Conservation (phyloP, 2,113 vertebrate species). For the Hoplias malabaricus region DNA sequence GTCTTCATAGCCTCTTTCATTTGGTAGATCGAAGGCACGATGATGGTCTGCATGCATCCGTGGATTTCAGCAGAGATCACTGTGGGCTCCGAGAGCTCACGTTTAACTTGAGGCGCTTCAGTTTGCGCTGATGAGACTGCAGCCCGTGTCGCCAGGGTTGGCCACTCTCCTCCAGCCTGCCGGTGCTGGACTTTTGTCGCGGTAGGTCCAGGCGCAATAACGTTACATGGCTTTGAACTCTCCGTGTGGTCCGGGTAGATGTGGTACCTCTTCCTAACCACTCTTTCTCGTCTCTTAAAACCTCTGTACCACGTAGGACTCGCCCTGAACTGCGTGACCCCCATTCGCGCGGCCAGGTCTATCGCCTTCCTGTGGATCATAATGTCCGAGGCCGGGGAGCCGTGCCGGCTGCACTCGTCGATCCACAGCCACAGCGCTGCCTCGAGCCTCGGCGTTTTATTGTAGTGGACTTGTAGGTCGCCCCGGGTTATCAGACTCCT, state of each 20-base stretch:
- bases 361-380: slow-evolving; percentile 28
- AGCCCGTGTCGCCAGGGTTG: background rate
- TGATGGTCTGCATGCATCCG: slow-evolving; percentile 9
- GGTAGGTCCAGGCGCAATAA: background rate
- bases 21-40: slow-evolving; percentile 32
- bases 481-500: background rate
- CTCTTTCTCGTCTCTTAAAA: slow-evolving; percentile 3
- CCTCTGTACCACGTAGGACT: slow-evolving; percentile 21
- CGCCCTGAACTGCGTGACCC: background rate
- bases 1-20: slow-evolving; percentile 47
- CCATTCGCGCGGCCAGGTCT: slow-evolving; percentile 20
- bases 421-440: slow-evolving; percentile 37
- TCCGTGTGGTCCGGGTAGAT: background rate
- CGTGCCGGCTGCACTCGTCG: slow-evolving; percentile 39
- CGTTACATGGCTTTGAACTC: background rate
- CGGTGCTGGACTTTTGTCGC: background rate
- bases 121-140: background rate
- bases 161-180: too few species aligned
- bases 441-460: slow-evolving; percentile 13
- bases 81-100: background rate
- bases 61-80: background rate
- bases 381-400: background rate
- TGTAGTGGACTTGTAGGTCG: background rate
- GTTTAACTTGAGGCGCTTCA: background rate
- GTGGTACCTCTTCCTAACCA: background rate